A percentile compares a stretch with the other conserved stretches of the same genome.
Evolutionary conservation across 92 coral and sea anemone species (phyloP).

Genomic region (Porites lobata): DNA sequence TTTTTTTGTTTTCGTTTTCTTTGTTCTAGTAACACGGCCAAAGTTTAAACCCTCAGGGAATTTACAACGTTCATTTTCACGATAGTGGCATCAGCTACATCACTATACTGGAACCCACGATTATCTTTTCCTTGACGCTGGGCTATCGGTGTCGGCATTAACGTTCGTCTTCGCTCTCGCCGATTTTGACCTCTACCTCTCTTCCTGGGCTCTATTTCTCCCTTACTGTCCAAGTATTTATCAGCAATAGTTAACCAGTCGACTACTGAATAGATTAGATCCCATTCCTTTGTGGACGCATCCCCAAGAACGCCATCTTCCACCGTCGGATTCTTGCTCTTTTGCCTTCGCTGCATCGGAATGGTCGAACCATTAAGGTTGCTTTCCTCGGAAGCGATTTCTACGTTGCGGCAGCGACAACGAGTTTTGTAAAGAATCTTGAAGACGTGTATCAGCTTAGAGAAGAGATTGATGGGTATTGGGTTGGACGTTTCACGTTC

Average conservation of each 20-base stretch:
- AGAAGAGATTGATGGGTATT: slow-evolving; percentile 87
- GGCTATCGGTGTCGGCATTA: neutral
- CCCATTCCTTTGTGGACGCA: slow-evolving; percentile 43
- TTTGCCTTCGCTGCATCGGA: slow-evolving; percentile 15
- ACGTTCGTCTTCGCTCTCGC: neutral
- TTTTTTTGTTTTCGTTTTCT: neutral
- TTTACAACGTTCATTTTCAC: slow-evolving; percentile 63
- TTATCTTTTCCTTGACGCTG: neutral
- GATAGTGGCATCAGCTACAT: slow-evolving; percentile 11
- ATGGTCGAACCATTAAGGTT: slow-evolving; percentile 11
- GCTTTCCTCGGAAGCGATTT: slow-evolving; percentile 60
- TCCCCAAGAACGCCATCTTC: slow-evolving; percentile 46
- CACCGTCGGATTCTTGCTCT: neutral
- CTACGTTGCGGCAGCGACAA: slow-evolving; percentile 86
- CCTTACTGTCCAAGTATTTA: slow-evolving; percentile 81
- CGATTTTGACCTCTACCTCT: neutral
- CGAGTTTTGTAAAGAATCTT: slow-evolving; percentile 72
- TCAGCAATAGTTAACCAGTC: slow-evolving; percentile 81
- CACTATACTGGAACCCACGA: neutral
- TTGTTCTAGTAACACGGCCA: neutral
- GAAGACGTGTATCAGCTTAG: slow-evolving; percentile 71
- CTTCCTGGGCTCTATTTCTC: slow-evolving; percentile 39
- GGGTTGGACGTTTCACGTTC: slow-evolving; percentile 92
- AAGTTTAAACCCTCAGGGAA: slow-evolving; percentile 43
- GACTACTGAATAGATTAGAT: slow-evolving; percentile 80